A percentile compares a stretch with the other conserved stretches of the same genome.
Conservation (phyloP, 2,888 invertebrate genomes). For the Mimas tiliae region DNA sequence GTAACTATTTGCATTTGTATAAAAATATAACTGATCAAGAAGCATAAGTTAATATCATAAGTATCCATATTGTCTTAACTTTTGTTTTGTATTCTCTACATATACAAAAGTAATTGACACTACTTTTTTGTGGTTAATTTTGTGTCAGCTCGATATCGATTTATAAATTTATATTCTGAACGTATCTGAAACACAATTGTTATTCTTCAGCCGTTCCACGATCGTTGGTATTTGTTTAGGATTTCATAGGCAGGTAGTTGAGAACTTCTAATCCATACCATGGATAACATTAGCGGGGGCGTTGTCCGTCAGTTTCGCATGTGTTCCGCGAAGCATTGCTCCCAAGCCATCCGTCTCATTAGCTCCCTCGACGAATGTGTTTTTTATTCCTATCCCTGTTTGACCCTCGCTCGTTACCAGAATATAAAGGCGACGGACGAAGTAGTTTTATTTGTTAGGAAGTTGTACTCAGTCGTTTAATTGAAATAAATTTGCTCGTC, state of each 20-base stretch:
- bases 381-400: constrained; percentile 64
- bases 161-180: constrained; percentile 38
- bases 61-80: neutral
- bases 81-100: neutral
- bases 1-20: too few species aligned
- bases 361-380: constrained; percentile 60
- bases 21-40: too few species aligned
- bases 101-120: neutral
- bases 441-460: constrained; percentile 61
- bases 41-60: neutral
- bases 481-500: constrained; percentile 57
- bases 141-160: neutral
- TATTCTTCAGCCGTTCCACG: constrained; percentile 41
- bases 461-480: constrained; percentile 53
- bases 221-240: constrained; percentile 39
- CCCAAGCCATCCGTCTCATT: constrained; percentile 66
- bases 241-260: constrained; percentile 57
- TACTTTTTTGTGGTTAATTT: neutral
- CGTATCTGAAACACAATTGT: constrained; percentile 38
- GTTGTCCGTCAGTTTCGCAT: constrained; percentile 59
- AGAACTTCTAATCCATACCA: constrained; percentile 49
- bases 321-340: constrained; percentile 50
- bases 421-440: constrained; percentile 60
- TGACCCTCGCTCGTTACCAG: constrained; percentile 64
- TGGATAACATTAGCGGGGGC: constrained; percentile 62